Evolutionary conservation across 2,113 vertebrate genomes (phyloP).

Genomic region (Antennarius striatus): DNA sequence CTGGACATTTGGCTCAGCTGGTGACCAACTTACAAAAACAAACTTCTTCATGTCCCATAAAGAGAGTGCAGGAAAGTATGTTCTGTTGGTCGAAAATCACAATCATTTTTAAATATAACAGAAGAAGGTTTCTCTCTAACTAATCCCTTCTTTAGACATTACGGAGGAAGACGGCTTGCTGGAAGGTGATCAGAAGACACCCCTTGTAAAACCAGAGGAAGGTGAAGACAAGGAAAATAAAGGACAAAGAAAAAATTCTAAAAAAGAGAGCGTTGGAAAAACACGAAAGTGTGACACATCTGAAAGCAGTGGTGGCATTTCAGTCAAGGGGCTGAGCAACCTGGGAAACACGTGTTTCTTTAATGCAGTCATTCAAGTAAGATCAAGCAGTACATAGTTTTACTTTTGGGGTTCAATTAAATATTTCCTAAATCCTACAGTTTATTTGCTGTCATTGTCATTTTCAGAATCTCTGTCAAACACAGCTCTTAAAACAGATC

Average conservation of each 20-base stretch:
- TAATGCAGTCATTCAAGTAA: conserved; percentile 96
- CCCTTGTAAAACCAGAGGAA: conserved; percentile 49
- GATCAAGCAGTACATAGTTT: background rate
- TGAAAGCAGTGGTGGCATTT: conserved; percentile 61
- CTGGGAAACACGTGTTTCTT: conserved; percentile 98
- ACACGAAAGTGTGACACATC: conserved; percentile 55
- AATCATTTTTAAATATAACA: background rate
- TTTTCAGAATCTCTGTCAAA: conserved; percentile 93
- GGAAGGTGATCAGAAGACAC: conserved; percentile 43
- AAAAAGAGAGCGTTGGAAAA: conserved; percentile 72
- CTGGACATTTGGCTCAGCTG: conserved; percentile 87
- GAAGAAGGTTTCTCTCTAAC: background rate
- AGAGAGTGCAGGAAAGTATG: conserved; percentile 79
- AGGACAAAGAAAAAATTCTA: conserved; percentile 77
- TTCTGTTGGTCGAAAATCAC: background rate
- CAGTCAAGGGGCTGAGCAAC: conserved; percentile 93
- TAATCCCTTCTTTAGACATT: conserved; percentile 33
- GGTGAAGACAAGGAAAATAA: conserved; percentile 73
- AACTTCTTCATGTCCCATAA: conserved; percentile 52
- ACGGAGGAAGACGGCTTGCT: conserved; percentile 48
- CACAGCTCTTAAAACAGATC: conserved; percentile 84
- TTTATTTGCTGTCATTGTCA: background rate
- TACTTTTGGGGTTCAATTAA: background rate
- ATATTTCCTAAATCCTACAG: no score
- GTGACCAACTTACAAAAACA: conserved; percentile 88